Conservation (phyloP, 1,140 invertebrate genomes). For the Drosophila ficusphila region DNA sequence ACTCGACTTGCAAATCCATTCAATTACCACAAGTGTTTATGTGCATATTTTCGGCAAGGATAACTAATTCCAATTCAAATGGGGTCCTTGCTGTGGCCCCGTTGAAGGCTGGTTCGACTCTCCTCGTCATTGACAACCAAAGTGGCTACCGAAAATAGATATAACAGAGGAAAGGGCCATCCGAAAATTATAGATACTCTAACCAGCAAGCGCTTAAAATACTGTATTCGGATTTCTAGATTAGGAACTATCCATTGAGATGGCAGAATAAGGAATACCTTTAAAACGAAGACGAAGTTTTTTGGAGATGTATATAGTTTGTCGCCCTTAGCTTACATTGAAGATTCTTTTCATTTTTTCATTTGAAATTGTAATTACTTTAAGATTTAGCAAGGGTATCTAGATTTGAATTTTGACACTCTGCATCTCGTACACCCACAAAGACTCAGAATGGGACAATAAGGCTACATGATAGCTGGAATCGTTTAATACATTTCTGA, state of each 20-base stretch:
- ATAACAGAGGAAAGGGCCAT: slow-evolving; percentile 6
- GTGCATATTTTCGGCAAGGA: slow-evolving; percentile 26
- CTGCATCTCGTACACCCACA: slow-evolving; percentile 25
- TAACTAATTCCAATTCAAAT: slow-evolving; percentile 34
- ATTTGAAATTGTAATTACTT: too few species aligned
- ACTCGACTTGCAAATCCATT: slow-evolving; percentile 19
- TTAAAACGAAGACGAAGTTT: too few species aligned
- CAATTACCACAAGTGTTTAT: slow-evolving; percentile 34
- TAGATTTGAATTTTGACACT: too few species aligned
- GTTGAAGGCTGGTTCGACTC: slow-evolving; percentile 29
- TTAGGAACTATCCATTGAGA: too few species aligned
- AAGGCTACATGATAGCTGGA: slow-evolving; percentile 39
- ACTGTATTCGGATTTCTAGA: too few species aligned
- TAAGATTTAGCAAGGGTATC: too few species aligned
- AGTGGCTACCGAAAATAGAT: slow-evolving; percentile 66
- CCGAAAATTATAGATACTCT: slow-evolving; percentile 2
- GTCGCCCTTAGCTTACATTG: too few species aligned
- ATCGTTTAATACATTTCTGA: slow-evolving; percentile 54
- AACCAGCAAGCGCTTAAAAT: too few species aligned
- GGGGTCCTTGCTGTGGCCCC: slow-evolving; percentile 50
- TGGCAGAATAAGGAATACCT: too few species aligned
- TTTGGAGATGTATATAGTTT: too few species aligned
- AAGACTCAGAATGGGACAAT: slow-evolving; percentile 28
- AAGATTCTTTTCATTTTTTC: too few species aligned
- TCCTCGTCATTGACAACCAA: slow-evolving; percentile 50